phyloP scores from a whole-genome alignment of 2,113 vertebrate genomes.

The Kryptolebias marmoratus region DNA sequence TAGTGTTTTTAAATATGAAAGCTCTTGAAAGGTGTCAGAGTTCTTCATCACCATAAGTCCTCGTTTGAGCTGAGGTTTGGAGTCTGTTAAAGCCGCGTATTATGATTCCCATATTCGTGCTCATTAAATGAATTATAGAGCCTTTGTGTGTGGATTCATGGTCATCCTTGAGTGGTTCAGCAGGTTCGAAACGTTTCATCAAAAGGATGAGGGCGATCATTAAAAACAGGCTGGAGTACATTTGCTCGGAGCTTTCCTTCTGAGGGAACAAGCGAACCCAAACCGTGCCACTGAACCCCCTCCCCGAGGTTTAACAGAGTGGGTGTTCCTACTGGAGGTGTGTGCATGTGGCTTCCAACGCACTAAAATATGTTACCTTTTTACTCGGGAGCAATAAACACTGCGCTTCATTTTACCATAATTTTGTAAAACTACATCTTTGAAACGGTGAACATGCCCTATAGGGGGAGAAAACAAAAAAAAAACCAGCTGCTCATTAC shows the following conservation, averaged over 20 bases:
- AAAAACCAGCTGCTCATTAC: neutral
- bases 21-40: too few species aligned
- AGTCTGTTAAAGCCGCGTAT: neutral
- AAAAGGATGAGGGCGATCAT: neutral
- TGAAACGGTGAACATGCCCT: slow-evolving; percentile 4
- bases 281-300: neutral
- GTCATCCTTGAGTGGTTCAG: neutral
- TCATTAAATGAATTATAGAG: neutral
- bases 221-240: neutral
- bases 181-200: neutral
- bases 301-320: neutral
- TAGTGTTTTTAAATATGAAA: neutral
- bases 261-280: neutral
- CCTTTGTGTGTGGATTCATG: neutral
- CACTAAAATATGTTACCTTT: neutral
- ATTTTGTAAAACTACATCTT: neutral
- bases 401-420: neutral
- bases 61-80: neutral
- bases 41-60: too few species aligned
- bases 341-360: neutral
- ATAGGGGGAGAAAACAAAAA: neutral
- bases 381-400: neutral
- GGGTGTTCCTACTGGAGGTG: neutral
- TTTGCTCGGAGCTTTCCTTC: neutral
- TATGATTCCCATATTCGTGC: neutral